phyloP scores from a whole-genome alignment of 1,140 invertebrate species.

The Rhopalosiphum maidis region DNA sequence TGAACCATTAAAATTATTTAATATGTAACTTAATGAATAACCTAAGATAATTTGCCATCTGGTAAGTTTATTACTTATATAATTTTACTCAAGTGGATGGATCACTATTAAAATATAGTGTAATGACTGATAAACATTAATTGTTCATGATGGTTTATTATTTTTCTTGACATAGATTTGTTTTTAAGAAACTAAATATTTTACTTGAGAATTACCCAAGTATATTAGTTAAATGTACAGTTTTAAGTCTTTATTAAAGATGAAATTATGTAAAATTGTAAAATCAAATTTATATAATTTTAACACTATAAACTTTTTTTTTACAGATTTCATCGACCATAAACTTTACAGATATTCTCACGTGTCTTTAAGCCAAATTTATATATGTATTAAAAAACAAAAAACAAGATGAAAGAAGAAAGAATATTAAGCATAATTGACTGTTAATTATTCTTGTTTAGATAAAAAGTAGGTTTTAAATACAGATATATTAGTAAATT shows the following conservation, averaged over 20 bases:
- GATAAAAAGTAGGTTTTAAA: conserved; percentile 20
- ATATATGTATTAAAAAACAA: conserved; percentile 15
- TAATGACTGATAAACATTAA: background rate
- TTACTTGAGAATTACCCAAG: background rate
- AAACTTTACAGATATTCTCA: background rate
- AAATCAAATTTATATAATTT: background rate
- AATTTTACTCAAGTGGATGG: background rate
- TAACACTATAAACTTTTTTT: background rate
- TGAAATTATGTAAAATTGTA: background rate
- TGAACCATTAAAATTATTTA: background rate
- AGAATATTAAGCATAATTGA: background rate
- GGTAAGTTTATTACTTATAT: background rate
- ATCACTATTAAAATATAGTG: background rate
- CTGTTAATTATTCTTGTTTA: conserved; percentile 27
- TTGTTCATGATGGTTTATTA: background rate
- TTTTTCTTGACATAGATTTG: background rate
- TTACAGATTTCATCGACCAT: conserved; percentile 49
- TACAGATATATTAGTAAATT: conserved; percentile 43
- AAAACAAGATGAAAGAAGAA: background rate
- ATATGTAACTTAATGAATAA: background rate
- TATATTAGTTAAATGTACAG: background rate
- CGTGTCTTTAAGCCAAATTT: background rate
- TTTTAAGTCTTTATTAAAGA: background rate
- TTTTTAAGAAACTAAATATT: background rate
- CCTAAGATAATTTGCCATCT: background rate